phyloP scores from a whole-genome alignment of 2,888 invertebrate species.

The Gibbula magus region DNA sequence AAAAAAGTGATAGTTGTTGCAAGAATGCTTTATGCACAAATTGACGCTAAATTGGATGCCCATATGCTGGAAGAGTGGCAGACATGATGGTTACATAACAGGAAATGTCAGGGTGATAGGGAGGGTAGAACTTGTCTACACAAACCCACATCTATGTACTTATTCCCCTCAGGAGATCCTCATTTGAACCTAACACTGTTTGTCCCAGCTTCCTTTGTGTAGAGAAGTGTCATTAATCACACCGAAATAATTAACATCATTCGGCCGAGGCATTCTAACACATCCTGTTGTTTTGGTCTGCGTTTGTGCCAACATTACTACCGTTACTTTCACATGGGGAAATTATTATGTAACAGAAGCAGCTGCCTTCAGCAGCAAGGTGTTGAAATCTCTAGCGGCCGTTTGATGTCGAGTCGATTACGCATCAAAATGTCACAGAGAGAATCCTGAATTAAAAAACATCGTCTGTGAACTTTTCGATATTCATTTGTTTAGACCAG shows the following conservation, averaged over 20 bases:
- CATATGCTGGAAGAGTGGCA: neutral
- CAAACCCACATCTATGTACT: neutral
- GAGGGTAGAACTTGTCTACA: neutral
- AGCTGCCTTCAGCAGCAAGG: neutral
- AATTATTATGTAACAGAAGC: constrained; percentile 4
- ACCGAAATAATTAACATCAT: constrained; percentile 8
- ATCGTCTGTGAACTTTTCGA: neutral
- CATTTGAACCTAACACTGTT: constrained; percentile 8
- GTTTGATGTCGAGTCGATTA: constrained; percentile 2
- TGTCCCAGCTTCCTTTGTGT: constrained; percentile 11
- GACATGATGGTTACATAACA: neutral
- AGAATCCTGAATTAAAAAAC: constrained; percentile 3
- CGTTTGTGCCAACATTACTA: neutral
- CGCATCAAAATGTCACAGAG: constrained; percentile 1
- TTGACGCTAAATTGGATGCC: neutral
- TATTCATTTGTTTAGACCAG: neutral
- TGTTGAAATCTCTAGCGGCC: neutral
- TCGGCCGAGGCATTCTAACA: constrained; percentile 5
- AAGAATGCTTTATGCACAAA: too few relatives aligned
- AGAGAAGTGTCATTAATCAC: constrained; percentile 16
- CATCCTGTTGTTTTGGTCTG: constrained; percentile 16
- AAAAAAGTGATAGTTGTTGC: too few relatives aligned
- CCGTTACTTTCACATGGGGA: constrained; percentile 2
- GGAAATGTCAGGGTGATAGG: neutral
- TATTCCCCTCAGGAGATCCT: constrained; percentile 1